These are phyloP conservation scores for Zygogramma bicolorata DNA, from an alignment of 2,888 invertebrate genomes.

Conservation along the genomic window DNA sequence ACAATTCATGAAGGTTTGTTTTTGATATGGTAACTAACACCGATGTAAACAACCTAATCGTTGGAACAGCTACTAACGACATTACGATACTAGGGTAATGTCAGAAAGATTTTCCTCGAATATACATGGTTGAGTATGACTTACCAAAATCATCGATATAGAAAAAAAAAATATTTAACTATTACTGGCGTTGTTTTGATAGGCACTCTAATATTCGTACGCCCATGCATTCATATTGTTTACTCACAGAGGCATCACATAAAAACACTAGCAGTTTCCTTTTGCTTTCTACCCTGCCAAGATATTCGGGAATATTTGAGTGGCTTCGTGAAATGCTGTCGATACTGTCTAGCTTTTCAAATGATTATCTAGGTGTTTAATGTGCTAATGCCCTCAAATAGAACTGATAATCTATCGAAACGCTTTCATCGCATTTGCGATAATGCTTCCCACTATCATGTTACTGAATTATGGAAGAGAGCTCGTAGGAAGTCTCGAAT, in stretches of 20 bases:
- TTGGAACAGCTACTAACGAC: too few relatives aligned
- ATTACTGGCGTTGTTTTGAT: too few relatives aligned
- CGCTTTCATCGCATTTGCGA: neutral
- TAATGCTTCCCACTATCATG: neutral
- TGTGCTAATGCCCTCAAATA: neutral
- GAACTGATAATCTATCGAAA: neutral
- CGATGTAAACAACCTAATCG: too few relatives aligned
- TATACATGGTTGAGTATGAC: too few relatives aligned
- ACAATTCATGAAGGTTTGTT: too few relatives aligned
- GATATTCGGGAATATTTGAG: neutral
- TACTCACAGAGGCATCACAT: constrained; percentile 26
- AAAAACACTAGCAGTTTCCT: constrained; percentile 26
- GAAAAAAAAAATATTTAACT: too few relatives aligned
- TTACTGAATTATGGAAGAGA: neutral
- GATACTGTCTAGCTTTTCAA: neutral
- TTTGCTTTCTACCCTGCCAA: constrained; percentile 6
- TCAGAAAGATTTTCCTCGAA: too few relatives aligned
- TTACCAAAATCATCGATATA: too few relatives aligned
- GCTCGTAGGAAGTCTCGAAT: too few relatives aligned
- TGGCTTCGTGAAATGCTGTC: constrained; percentile 12
- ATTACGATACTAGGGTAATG: too few relatives aligned
- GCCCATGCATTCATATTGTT: constrained; percentile 10
- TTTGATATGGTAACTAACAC: too few relatives aligned
- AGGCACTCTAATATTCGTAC: too few relatives aligned
- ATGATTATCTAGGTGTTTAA: neutral